Percentiles rank a stretch among this genome's conserved stretches.
Evolutionary conservation across 2,888 invertebrate genomes (phyloP).

Genomic region (Prenolepis imparis): DNA sequence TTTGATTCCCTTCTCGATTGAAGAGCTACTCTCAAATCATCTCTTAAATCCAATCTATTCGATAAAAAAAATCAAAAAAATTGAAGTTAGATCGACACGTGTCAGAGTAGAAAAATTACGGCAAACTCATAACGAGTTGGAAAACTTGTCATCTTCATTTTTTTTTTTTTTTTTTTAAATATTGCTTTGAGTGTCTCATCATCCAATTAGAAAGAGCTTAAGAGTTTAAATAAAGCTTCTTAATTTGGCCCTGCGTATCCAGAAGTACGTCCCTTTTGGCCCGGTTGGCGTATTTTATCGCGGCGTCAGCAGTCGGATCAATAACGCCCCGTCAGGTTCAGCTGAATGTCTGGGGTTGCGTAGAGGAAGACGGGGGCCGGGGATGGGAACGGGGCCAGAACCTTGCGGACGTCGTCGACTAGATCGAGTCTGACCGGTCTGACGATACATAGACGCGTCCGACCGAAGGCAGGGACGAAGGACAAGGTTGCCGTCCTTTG

Average conservation of each 20-base stretch:
- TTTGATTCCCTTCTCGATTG: not conserved
- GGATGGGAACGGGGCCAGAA: conserved; percentile 41
- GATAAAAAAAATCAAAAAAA: not conserved
- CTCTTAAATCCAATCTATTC: not conserved
- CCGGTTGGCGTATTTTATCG: conserved; percentile 75
- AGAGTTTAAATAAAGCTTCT: not conserved
- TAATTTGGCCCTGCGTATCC: conserved; percentile 25
- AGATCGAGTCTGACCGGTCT: conserved; percentile 34
- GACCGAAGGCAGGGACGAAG: not conserved
- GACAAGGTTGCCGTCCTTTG: conserved; percentile 19
- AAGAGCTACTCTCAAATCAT: not conserved
- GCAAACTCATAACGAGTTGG: not conserved
- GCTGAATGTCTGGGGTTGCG: conserved; percentile 64
- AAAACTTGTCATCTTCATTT: not conserved
- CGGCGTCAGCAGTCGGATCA: conserved; percentile 70
- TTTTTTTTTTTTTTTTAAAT: not conserved
- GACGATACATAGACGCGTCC: not conserved
- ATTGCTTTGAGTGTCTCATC: not conserved
- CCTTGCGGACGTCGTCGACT: conserved; percentile 50
- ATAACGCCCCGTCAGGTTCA: conserved; percentile 70
- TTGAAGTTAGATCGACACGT: not conserved
- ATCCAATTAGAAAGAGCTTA: conserved; percentile 16
- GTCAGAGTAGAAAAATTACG: not conserved
- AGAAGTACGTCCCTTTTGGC: conserved; percentile 69
- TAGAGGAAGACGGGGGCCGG: conserved; percentile 61